Conservation (phyloP, 2,888 invertebrate genomes). For the Polydesmus complanatus region DNA sequence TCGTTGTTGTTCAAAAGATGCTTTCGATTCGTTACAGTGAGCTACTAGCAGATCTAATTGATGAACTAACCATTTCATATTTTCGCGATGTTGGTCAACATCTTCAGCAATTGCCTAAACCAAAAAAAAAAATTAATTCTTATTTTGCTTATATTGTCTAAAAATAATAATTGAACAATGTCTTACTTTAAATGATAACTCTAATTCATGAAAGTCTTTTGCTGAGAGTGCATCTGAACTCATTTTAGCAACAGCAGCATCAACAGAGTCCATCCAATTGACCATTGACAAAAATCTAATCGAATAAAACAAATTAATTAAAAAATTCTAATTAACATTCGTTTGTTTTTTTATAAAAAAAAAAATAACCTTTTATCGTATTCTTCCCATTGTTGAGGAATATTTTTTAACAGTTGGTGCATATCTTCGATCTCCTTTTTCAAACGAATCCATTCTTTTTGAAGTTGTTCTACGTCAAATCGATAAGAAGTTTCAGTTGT, state of each 20-base stretch:
- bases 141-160: background rate
- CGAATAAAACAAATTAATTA: background rate
- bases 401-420: constrained; percentile 52
- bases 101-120: constrained; percentile 71
- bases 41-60: constrained; percentile 72
- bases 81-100: constrained; percentile 77
- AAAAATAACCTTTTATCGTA: constrained; percentile 51
- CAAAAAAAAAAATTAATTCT: background rate
- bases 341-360: too few relatives aligned
- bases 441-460: constrained; percentile 55
- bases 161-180: background rate
- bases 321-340: background rate
- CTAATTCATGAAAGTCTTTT: constrained; percentile 80
- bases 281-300: constrained; percentile 59
- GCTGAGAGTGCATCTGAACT: constrained; percentile 68
- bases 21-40: constrained; percentile 66
- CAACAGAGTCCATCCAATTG: constrained; percentile 81
- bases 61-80: constrained; percentile 90
- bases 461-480: constrained; percentile 44
- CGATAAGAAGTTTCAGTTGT: constrained; percentile 42
- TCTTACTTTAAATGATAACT: constrained; percentile 71
- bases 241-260: constrained; percentile 64
- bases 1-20: constrained; percentile 61
- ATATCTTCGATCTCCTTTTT: constrained; percentile 27
- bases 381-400: constrained; percentile 79